Evolutionary conservation across 37 sponge, comb jelly and placozoan genomes (phyloP).

Genomic region (Geodia barretti): DNA sequence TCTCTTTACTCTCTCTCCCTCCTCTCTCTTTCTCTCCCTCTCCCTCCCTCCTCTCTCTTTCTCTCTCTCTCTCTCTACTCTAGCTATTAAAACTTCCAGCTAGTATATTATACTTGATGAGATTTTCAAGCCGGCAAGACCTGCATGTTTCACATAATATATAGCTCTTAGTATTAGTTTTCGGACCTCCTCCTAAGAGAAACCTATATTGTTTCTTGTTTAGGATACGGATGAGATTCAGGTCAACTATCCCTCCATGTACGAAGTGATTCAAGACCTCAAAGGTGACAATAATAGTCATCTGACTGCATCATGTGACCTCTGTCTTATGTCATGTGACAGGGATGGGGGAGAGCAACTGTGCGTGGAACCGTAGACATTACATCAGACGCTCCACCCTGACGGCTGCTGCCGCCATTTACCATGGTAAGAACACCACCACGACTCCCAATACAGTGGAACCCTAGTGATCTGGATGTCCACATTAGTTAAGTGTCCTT

Average conservation of each 20-base stretch:
- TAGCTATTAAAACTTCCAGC: background rate
- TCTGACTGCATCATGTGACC: background rate
- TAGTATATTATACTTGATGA: background rate
- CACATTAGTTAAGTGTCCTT: too few species aligned
- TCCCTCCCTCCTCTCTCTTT: conserved; percentile 53
- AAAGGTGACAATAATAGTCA: conserved; percentile 19
- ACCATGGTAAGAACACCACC: conserved; percentile 74
- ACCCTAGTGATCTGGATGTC: too few species aligned
- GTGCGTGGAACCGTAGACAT: conserved; percentile 49
- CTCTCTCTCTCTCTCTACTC: background rate
- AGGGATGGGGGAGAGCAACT: conserved; percentile 96
- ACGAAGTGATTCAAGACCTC: conserved; percentile 86
- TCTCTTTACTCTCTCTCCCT: conserved; percentile 62
- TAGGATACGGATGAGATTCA: conserved; percentile 91
- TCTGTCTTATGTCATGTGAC: background rate
- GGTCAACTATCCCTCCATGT: conserved; percentile 88
- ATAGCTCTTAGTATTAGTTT: background rate
- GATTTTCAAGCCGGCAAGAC: background rate
- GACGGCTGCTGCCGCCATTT: conserved; percentile 75
- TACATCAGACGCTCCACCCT: conserved; percentile 65
- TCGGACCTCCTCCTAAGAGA: too few species aligned
- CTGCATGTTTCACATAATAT: background rate
- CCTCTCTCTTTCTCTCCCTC: conserved; percentile 83
- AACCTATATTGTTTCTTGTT: background rate
- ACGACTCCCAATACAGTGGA: too few species aligned